Percentiles rank a stretch among this genome's conserved stretches.
These are phyloP conservation scores for Notarius quadriscutis DNA, from an alignment of 2,113 vertebrate species.

Conservation along the genomic window DNA sequence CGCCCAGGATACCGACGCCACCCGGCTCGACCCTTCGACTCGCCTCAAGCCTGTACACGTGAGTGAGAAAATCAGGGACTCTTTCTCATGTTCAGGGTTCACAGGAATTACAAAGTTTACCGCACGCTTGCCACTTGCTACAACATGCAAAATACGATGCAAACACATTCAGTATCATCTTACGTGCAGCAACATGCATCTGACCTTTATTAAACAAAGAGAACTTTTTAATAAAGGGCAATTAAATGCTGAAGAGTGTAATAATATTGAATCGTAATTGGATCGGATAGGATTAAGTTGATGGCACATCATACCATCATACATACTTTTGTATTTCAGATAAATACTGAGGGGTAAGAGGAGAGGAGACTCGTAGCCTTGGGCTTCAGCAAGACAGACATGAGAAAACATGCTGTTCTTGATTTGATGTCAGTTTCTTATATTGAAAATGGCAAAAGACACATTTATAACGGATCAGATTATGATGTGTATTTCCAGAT, in stretches of 20 bases:
- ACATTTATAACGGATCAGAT: background rate
- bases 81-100: background rate
- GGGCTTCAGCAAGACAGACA: background rate
- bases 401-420: background rate
- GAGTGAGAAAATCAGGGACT: constrained; percentile 51
- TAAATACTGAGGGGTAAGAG: background rate
- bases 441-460: background rate
- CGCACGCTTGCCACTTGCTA: background rate
- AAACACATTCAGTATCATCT: background rate
- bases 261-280: background rate
- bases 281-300: background rate
- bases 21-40: constrained; percentile 69
- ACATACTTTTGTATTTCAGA: background rate
- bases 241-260: background rate
- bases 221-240: background rate
- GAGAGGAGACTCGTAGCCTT: background rate
- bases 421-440: background rate
- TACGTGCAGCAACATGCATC: background rate
- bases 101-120: background rate
- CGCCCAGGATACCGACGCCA: constrained; percentile 76
- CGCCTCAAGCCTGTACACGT: constrained; percentile 80
- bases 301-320: background rate
- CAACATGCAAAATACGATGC: background rate
- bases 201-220: background rate
- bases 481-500: background rate